Percentiles rank a stretch among this genome's conserved stretches.
These are phyloP conservation scores for Drosophila elegans DNA, from an alignment of 1,140 invertebrate species.

Conservation along the genomic window DNA sequence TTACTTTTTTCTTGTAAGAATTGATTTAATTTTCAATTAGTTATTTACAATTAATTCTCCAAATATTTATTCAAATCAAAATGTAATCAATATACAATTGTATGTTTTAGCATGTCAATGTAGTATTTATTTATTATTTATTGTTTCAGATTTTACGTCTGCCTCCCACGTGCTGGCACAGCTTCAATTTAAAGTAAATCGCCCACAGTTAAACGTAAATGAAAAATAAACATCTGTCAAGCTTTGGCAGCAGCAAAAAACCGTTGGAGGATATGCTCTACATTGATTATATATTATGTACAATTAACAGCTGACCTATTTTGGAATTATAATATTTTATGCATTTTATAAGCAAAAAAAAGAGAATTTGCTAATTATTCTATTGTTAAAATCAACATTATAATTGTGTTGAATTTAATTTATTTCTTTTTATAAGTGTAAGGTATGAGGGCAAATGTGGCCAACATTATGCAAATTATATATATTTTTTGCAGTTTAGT, in stretches of 20 bases:
- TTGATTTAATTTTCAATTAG: no score
- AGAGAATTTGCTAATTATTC: no score
- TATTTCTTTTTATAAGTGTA: neutral
- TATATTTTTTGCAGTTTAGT: neutral
- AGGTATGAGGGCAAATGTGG: no score
- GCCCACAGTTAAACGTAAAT: slow-evolving; percentile 41
- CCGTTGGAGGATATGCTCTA: neutral
- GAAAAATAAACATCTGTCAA: slow-evolving; percentile 32
- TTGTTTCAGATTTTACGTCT: neutral
- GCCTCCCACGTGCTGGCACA: neutral
- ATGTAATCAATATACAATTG: neutral
- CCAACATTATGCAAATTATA: neutral
- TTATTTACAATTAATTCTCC: neutral
- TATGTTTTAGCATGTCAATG: no score
- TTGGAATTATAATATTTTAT: neutral
- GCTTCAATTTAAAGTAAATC: slow-evolving; percentile 66
- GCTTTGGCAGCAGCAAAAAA: neutral
- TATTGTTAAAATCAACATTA: no score
- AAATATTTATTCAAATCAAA: neutral
- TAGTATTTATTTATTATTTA: neutral
- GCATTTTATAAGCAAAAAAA: no score
- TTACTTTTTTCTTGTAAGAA: no score
- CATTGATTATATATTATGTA: neutral
- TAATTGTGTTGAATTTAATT: no score
- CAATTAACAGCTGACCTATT: neutral